phyloP scores from a whole-genome alignment of 53 echinoderm and acorn worm genomes.

The Crossaster papposus region DNA sequence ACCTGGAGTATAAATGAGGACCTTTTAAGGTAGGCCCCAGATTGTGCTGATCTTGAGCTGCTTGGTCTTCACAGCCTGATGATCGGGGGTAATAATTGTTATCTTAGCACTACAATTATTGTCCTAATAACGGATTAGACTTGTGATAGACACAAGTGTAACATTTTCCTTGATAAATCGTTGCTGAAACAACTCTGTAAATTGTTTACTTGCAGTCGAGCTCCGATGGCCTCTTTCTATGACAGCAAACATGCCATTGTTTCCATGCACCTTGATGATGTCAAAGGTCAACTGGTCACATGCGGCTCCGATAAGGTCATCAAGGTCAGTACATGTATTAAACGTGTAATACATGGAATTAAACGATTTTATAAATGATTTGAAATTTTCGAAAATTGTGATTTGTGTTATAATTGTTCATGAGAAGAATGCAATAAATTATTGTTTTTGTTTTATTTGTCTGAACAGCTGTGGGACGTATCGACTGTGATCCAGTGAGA shows the following conservation, averaged over 20 bases:
- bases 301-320: slow-evolving; percentile 94
- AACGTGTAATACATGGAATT: too few species aligned
- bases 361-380: too few species aligned
- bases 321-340: slow-evolving; percentile 69
- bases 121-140: too few species aligned
- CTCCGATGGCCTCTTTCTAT: slow-evolving; percentile 96
- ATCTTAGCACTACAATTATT: too few species aligned
- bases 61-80: too few species aligned
- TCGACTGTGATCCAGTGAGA: slow-evolving; percentile 78
- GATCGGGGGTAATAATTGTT: too few species aligned
- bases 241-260: slow-evolving; percentile 89
- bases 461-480: slow-evolving; percentile 78
- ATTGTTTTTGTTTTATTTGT: neutral
- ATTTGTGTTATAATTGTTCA: too few species aligned
- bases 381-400: too few species aligned
- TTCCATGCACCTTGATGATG: slow-evolving; percentile 88
- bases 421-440: neutral
- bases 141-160: too few species aligned
- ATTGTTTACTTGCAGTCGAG: slow-evolving; percentile 60
- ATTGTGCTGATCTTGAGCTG: too few species aligned
- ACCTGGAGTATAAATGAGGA: too few species aligned
- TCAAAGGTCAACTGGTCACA: slow-evolving; percentile 98
- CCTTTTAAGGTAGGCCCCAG: too few species aligned
- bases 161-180: neutral
- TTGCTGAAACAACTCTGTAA: neutral